Conservation (phyloP, 1,140 invertebrate genomes). For the Diprion similis region DNA sequence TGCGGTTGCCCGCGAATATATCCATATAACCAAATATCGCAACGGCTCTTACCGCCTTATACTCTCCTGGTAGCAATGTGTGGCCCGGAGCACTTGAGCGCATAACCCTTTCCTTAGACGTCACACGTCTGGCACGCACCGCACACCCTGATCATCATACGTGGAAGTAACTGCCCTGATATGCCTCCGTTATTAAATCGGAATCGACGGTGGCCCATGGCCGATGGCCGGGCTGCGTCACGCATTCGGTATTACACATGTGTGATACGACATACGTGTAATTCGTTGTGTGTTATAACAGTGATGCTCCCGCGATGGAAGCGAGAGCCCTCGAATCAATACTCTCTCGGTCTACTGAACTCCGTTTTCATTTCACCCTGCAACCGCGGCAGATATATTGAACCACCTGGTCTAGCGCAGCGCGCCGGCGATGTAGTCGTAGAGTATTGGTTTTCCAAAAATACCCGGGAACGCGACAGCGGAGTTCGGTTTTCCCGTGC, state of each 20-base stretch:
- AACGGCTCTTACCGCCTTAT: conserved; percentile 52
- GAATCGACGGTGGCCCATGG: no score
- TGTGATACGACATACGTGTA: background rate
- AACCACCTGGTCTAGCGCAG: background rate
- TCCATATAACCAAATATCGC: conserved; percentile 39
- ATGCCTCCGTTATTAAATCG: no score
- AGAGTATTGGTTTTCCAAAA: background rate
- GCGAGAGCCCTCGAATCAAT: background rate
- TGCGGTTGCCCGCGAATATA: no score
- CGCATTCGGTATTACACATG: background rate
- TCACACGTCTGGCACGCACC: conserved; percentile 1
- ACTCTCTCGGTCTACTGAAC: background rate
- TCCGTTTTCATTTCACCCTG: background rate
- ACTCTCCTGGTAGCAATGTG: conserved; percentile 53
- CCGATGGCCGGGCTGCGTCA: background rate
- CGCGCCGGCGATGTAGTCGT: background rate
- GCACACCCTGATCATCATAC: background rate
- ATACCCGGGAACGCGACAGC: conserved; percentile 46
- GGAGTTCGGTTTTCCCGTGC: conserved; percentile 61
- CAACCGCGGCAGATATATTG: background rate
- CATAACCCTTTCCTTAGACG: conserved; percentile 55
- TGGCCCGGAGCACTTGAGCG: conserved; percentile 62
- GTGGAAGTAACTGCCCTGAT: background rate
- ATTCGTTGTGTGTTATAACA: background rate
- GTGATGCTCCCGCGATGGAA: background rate